Evolutionary conservation across 2,113 vertebrate genomes (phyloP).

Genomic region (Phocoena phocoena): DNA sequence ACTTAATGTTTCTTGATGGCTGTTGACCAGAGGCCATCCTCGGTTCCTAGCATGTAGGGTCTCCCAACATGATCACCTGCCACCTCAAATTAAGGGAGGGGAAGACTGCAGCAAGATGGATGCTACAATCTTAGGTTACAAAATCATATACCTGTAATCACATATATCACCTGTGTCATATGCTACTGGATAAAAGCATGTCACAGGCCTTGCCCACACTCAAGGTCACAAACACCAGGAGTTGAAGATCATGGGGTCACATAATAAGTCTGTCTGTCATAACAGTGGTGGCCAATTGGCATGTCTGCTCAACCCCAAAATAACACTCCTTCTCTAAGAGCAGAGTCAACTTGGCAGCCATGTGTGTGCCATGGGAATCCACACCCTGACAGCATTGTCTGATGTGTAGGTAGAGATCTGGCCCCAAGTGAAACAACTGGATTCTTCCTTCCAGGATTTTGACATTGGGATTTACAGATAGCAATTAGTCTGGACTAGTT

Average conservation of each 20-base stretch:
- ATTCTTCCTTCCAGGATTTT: neutral
- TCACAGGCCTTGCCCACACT: neutral
- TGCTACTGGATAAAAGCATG: neutral
- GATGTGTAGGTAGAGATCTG: neutral
- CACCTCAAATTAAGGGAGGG: neutral
- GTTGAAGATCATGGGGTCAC: neutral
- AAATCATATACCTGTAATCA: neutral
- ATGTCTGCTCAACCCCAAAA: neutral
- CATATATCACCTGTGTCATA: neutral
- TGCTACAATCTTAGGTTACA: neutral
- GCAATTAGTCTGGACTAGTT: neutral
- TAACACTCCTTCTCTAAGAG: neutral
- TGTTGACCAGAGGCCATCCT: neutral
- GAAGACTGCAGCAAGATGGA: neutral
- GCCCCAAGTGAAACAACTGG: neutral
- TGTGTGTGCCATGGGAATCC: neutral
- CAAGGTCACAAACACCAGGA: neutral
- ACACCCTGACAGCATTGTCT: neutral
- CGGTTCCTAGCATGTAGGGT: neutral
- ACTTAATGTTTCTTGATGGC: neutral
- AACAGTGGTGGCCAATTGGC: neutral
- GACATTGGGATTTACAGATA: neutral
- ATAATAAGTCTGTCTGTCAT: neutral
- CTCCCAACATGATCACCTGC: neutral
- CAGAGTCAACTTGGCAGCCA: neutral